These are phyloP conservation scores for Spinibarbus caldwelli DNA, from an alignment of 2,797 vertebrate species.

Conservation along the genomic window DNA sequence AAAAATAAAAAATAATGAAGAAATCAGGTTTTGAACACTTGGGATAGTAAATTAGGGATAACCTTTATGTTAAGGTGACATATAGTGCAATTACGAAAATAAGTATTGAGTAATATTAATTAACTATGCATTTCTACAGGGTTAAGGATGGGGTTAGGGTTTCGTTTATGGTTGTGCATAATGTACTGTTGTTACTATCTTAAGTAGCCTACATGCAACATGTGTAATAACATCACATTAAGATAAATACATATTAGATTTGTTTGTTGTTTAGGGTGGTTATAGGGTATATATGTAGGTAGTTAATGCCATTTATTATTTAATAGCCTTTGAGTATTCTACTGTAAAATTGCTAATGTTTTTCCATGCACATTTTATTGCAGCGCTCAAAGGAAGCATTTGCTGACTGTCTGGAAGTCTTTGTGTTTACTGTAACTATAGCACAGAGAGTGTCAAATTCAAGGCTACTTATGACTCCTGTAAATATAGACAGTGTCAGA, in stretches of 20 bases:
- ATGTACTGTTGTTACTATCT: too few relatives aligned
- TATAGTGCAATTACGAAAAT: too few relatives aligned
- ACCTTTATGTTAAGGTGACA: not conserved
- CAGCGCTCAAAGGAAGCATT: conserved; percentile 8
- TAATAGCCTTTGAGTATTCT: not conserved
- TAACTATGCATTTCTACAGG: too few relatives aligned
- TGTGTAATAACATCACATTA: too few relatives aligned
- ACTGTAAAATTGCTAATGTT: not conserved
- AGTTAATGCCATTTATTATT: too few relatives aligned
- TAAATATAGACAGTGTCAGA: conserved; percentile 56
- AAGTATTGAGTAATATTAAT: too few relatives aligned
- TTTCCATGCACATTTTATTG: not conserved
- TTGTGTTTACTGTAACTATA: conserved; percentile 51
- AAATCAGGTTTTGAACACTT: not conserved
- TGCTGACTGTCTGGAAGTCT: conserved; percentile 44
- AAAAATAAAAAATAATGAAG: not conserved
- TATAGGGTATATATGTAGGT: too few relatives aligned
- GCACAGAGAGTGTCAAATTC: conserved; percentile 49
- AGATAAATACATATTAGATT: not conserved
- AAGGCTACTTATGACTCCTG: conserved; percentile 53
- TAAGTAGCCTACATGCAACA: not conserved
- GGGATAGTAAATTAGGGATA: not conserved
- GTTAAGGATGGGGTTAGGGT: too few relatives aligned
- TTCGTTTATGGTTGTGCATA: too few relatives aligned
- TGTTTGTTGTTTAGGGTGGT: not conserved